Evolutionary conservation across 2,113 vertebrate species (phyloP).

Genomic region (Parus major): DNA sequence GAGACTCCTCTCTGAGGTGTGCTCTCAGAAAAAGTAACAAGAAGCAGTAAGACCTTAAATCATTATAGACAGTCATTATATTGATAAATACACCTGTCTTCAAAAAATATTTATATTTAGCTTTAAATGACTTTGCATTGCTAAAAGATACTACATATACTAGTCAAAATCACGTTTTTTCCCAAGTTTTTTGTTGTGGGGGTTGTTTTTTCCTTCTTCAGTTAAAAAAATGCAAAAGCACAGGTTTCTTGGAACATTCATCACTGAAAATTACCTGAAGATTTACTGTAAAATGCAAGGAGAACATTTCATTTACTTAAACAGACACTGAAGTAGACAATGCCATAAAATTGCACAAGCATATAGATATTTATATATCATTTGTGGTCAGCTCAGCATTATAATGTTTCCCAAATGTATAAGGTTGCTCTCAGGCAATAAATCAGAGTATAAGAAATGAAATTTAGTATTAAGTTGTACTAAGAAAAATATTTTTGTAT

Average conservation of each 20-base stretch:
- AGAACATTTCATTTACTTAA: background rate
- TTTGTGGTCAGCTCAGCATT: background rate
- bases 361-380: background rate
- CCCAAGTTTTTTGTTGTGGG: fast-evolving
- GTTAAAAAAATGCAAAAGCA: background rate
- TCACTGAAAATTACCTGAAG: background rate
- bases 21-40: background rate
- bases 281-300: background rate
- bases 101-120: background rate
- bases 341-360: background rate
- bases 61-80: background rate
- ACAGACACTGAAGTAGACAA: background rate
- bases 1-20: background rate
- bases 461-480: background rate
- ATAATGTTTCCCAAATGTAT: background rate
- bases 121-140: background rate
- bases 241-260: background rate
- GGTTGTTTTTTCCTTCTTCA: fast-evolving
- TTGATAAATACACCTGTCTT: background rate
- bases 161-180: background rate
- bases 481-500: background rate
- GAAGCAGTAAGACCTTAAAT: background rate
- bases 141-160: background rate
- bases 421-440: background rate
- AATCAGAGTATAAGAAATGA: background rate